Conservation (phyloP, 2,113 vertebrate genomes). For the Dipodomys ordii region DNA sequence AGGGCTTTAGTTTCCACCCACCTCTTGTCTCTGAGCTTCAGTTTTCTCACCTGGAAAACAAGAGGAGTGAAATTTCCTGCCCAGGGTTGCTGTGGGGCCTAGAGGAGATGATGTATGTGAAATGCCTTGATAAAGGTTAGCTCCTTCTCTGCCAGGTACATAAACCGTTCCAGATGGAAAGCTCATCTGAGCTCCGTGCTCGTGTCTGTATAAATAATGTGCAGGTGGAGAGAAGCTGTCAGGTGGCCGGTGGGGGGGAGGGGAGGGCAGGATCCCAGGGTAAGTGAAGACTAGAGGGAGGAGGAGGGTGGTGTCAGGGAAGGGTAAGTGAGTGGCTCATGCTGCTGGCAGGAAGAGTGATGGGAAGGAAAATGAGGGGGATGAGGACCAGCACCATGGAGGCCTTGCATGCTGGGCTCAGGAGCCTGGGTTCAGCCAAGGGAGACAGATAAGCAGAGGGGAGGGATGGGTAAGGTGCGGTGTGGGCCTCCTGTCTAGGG, state of each 20-base stretch:
- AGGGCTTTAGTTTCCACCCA: background rate
- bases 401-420: background rate
- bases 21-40: conserved; percentile 37
- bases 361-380: background rate
- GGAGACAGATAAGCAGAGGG: background rate
- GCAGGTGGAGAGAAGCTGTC: conserved; percentile 71
- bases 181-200: conserved; percentile 17
- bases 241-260: conserved; percentile 22
- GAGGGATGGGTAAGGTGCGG: background rate
- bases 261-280: background rate
- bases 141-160: conserved; percentile 72
- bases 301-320: background rate
- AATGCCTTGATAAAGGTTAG: conserved; percentile 63
- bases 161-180: conserved; percentile 81
- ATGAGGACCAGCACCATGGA: background rate
- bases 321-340: background rate
- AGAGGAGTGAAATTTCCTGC: conserved; percentile 56
- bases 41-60: conserved; percentile 49
- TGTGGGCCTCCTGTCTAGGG: background rate
- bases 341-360: background rate
- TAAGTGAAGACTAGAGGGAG: background rate
- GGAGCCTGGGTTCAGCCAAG: background rate
- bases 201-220: conserved; percentile 60
- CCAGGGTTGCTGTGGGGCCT: background rate
- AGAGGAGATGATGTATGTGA: conserved; percentile 48